Evolutionary conservation across 2,113 vertebrate species (phyloP).

Genomic region (Danio rerio): GRCz12tu NC_133184.1:25097501-25098000

Average conservation of each 20-base stretch:
- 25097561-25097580: constrained; percentile 50
- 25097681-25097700: constrained; percentile 7
- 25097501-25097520: constrained; percentile 54
- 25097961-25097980: too few species aligned
- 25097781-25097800: neutral
- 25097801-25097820: neutral
- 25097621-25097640: constrained; percentile 48
- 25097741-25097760: constrained; percentile 12
- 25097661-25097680: constrained; percentile 15
- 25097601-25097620: constrained; percentile 44
- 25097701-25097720: neutral
- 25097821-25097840: neutral
- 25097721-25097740: constrained; percentile 16
- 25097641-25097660: constrained; percentile 41
- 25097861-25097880: neutral
- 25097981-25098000: too few species aligned
- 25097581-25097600: constrained; percentile 39
- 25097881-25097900: neutral
- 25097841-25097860: neutral
- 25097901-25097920: neutral
- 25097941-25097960: too few species aligned
- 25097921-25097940: too few species aligned
- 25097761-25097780: neutral
- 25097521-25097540: constrained; percentile 53
- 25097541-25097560: constrained; percentile 53